Conservation (phyloP, 2,797 vertebrate species). For the Parambassis ranga region DNA sequence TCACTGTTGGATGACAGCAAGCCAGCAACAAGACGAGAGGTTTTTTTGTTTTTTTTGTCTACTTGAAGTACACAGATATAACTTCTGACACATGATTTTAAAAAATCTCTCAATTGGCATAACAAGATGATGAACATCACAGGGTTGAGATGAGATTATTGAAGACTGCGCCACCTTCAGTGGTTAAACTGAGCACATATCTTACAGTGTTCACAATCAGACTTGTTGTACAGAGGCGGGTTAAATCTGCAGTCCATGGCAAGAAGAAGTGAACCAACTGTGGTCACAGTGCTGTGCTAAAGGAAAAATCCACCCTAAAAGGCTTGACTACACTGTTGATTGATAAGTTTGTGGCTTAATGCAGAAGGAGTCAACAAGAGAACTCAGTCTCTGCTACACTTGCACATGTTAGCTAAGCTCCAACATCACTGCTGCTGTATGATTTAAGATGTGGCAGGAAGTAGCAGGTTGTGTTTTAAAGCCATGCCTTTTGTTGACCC, state of each 20-base stretch:
- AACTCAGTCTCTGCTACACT: too few species aligned
- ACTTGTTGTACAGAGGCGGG: not conserved
- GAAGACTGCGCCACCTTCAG: constrained; percentile 15
- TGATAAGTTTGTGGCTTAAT: too few species aligned
- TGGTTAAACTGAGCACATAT: not conserved
- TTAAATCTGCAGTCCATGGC: not conserved
- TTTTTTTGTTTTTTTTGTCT: constrained; percentile 35
- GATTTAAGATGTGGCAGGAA: too few species aligned
- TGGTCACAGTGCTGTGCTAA: constrained; percentile 36
- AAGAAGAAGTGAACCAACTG: constrained; percentile 41
- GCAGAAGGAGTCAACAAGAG: too few species aligned
- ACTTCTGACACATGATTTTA: constrained; percentile 27
- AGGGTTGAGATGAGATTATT: constrained; percentile 8
- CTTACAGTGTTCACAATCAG: not conserved
- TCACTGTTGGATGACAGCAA: constrained; percentile 36
- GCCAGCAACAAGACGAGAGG: constrained; percentile 27
- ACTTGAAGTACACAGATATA: constrained; percentile 65
- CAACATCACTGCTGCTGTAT: too few species aligned
- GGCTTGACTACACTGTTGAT: constrained; percentile 10
- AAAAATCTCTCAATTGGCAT: constrained; percentile 6
- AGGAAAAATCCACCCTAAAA: constrained; percentile 47
- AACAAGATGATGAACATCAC: not conserved
- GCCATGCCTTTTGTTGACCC: too few species aligned
- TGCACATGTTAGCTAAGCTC: too few species aligned
- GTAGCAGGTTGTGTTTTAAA: too few species aligned